A percentile compares a stretch with the other conserved stretches of the same genome.
These are phyloP conservation scores for Cirrhinus molitorella DNA, from an alignment of 2,797 vertebrate species.

Conservation along the genomic window DNA sequence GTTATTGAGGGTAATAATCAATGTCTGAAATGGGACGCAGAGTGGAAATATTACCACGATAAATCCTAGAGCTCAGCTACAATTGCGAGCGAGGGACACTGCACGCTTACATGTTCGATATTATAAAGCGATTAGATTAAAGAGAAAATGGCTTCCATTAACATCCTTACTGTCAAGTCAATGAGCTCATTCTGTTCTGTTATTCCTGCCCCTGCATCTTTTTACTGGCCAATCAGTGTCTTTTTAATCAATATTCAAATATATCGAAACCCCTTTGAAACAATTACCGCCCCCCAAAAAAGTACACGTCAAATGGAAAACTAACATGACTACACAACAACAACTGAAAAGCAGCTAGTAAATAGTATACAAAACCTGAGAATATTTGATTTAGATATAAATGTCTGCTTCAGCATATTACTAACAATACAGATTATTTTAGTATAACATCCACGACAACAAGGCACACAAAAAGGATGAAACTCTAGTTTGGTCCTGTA, in stretches of 20 bases:
- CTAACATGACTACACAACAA: not conserved
- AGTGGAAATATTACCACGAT: conserved; percentile 30
- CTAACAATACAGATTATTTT: not conserved
- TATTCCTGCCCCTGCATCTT: not conserved
- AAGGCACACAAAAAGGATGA: not conserved
- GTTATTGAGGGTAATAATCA: conserved; percentile 45
- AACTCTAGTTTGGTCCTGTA: not conserved
- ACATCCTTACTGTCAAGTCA: conserved; percentile 31
- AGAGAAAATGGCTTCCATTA: conserved; percentile 26
- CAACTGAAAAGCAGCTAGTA: not conserved
- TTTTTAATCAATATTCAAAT: conserved; percentile 76
- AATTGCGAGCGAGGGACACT: conserved; percentile 16
- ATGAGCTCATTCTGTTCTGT: conserved; percentile 39
- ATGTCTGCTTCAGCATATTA: not conserved
- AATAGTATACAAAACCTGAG: not conserved
- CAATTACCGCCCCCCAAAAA: not conserved
- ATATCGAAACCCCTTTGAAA: not conserved
- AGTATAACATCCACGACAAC: not conserved
- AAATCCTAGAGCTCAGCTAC: conserved; percentile 33
- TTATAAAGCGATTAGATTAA: conserved; percentile 21
- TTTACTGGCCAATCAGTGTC: conserved; percentile 74
- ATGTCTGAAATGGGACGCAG: conserved; percentile 18
- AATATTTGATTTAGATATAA: conserved; percentile 5
- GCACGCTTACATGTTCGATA: conserved; percentile 22
- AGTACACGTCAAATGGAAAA: not conserved